Base-by-base conservation (phyloP, 2,888 invertebrate genomes). In the Trichacis sp. region DNA sequence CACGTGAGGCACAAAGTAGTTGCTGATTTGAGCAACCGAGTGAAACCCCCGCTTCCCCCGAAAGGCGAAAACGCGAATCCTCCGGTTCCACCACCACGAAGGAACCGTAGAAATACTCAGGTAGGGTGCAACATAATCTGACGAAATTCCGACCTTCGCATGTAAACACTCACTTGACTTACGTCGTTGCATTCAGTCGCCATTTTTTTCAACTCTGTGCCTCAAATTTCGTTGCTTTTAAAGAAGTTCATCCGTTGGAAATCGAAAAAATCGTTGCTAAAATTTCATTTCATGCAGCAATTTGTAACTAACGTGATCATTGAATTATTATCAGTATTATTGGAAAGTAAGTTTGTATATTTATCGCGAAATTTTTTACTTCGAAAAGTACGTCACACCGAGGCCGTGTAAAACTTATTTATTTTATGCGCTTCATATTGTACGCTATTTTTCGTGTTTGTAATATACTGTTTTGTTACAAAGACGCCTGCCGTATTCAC, bases 41-140 rank as follows among this genome's bases (percentile, higher is more conserved):
- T 76, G n/a, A 81, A 85, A 15, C 92, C 92, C 8, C 91, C 91
- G 0, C 83, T 92, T 71, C 92, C 92, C 12, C 91, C 91, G 0
- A 92, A 92, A 83, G 88, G 88, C 70, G 88, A 89, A 71, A 77
- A 79, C 6, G 74, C 85, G 24, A 70, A 68, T 61, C 88, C 84
- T 74, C 89, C 85, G 1, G 88, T 92, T 36, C 91, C 92, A 38
- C 93, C 93, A 1, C 88, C 88, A 0, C 76, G 88, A 69, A 83
- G 87, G 74, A 87, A 88, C 69, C 87, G 87, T 70, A 81, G 85
- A 64, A 74, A 68, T 67, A 75, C 76, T 73, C 84, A 84, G 84
- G 84, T 84, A 84, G 79, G 83, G 73, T 84, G 83, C 75, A 73
- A 58, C 72, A 75, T 78, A 71, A 77, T 74, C 74, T 84, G 73